Percentiles rank a stretch among this genome's conserved stretches.
phyloP scores from a whole-genome alignment of 2,113 vertebrate species.

The Diadophis punctatus region DNA sequence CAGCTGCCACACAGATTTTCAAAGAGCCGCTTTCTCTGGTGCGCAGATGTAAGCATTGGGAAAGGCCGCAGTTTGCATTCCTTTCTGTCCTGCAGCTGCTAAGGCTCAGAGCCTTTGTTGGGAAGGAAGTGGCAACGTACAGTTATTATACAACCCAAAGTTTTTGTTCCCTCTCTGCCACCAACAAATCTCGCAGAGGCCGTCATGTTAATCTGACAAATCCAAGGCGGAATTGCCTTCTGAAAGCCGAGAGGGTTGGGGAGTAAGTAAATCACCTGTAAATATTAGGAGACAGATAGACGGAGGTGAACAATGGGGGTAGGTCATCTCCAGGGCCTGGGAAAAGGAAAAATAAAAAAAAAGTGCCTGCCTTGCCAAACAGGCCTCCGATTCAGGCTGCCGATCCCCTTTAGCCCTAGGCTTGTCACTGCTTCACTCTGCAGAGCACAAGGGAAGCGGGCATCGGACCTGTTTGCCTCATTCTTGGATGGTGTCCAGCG shows the following conservation, averaged over 20 bases:
- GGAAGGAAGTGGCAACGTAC: not conserved
- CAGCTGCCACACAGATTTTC: not conserved
- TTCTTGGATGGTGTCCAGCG: conserved; percentile 22
- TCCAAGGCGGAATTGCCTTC: not conserved
- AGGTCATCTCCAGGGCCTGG: conserved; percentile 18
- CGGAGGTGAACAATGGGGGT: not conserved
- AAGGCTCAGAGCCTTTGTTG: not conserved
- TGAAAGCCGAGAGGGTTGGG: not conserved
- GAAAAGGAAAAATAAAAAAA: not conserved
- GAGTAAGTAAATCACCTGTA: conserved; percentile 1
- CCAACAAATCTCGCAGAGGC: not conserved
- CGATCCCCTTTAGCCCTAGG: not conserved
- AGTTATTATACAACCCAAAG: not conserved
- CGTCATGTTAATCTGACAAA: not conserved
- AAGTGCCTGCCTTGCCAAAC: not conserved
- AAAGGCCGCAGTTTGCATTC: not conserved
- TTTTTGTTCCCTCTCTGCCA: not conserved
- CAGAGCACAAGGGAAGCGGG: conserved; percentile 2
- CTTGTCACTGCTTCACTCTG: not conserved
- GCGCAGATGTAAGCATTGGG: not conserved
- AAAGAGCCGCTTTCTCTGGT: not conserved
- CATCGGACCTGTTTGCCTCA: not conserved
- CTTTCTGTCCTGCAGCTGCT: not conserved
- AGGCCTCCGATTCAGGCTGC: conserved; percentile 3
- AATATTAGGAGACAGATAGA: not conserved